Evolutionary conservation across 1,140 invertebrate species (phyloP).

Genomic region (Drosophila athabasca): DNA sequence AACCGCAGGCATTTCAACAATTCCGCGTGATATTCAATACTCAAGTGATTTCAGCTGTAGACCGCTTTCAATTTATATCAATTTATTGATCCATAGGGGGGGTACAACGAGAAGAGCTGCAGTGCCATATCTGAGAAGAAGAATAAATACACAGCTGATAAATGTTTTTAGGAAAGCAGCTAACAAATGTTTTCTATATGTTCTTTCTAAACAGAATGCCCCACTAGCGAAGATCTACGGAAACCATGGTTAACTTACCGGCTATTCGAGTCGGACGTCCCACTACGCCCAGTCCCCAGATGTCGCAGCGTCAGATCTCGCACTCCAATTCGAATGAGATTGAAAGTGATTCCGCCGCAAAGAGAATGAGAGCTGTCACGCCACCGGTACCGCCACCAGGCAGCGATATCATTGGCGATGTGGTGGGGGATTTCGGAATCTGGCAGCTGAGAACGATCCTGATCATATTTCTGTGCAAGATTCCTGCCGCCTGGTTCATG

Average conservation of each 20-base stretch:
- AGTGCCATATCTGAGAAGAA: slow-evolving; percentile 13
- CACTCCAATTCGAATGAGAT: slow-evolving; percentile 22
- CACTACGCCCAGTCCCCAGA: slow-evolving; percentile 38
- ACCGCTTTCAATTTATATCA: slow-evolving; percentile 70
- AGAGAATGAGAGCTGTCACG: slow-evolving; percentile 2
- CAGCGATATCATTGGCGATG: slow-evolving; percentile 72
- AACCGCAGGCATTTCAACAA: slow-evolving; percentile 62
- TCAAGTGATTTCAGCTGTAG: slow-evolving; percentile 63
- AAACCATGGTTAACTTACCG: slow-evolving; percentile 53
- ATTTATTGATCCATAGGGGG: slow-evolving; percentile 29
- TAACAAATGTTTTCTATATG: slow-evolving; percentile 13
- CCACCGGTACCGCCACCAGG: slow-evolving; percentile 12
- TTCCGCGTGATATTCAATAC: slow-evolving; percentile 62
- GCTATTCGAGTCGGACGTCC: slow-evolving; percentile 33
- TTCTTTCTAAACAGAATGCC: slow-evolving; percentile 48
- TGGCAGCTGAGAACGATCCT: slow-evolving; percentile 83
- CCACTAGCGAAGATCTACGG: slow-evolving; percentile 20
- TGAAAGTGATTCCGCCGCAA: slow-evolving; percentile 8
- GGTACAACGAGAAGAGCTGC: not conserved
- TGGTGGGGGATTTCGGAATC: slow-evolving; percentile 82
- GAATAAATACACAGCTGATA: slow-evolving; percentile 30
- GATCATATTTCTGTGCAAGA: slow-evolving; percentile 83
- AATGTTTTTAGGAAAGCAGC: not conserved
- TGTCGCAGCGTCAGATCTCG: slow-evolving; percentile 20
- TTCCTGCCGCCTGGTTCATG: slow-evolving; percentile 84